A percentile compares a stretch with the other conserved stretches of the same genome.
phyloP scores from a whole-genome alignment of 2,113 vertebrate genomes.

The Xiphias gladius region DNA sequence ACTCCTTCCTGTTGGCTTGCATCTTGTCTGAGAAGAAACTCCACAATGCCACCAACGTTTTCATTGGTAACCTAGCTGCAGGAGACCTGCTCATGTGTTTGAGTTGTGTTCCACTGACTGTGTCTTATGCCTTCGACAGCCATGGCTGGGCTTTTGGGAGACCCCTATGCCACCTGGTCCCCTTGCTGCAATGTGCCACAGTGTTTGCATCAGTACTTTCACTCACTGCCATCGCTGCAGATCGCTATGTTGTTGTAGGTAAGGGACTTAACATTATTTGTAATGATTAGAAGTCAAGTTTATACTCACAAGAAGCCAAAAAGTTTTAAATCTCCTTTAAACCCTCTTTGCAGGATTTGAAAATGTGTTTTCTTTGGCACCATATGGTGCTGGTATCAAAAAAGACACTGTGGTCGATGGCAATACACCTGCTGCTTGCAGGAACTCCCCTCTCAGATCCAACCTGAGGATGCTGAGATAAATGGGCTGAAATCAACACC shows the following conservation, averaged over 20 bases:
- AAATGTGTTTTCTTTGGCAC: neutral
- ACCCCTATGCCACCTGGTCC: slow-evolving; percentile 84
- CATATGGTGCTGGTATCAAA: neutral
- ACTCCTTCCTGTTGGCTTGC: slow-evolving; percentile 83
- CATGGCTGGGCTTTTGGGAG: slow-evolving; percentile 85
- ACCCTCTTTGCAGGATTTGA: neutral
- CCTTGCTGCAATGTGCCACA: slow-evolving; percentile 83
- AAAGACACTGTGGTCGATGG: neutral
- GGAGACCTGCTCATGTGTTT: slow-evolving; percentile 87
- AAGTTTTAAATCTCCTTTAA: neutral
- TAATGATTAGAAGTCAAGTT: neutral
- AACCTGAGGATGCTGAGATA: neutral
- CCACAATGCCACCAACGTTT: slow-evolving; percentile 87
- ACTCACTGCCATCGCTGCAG: slow-evolving; percentile 86
- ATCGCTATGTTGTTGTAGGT: slow-evolving; percentile 86
- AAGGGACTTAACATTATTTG: neutral
- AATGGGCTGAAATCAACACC: neutral
- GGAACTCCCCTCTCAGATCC: neutral
- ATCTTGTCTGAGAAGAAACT: slow-evolving; percentile 85
- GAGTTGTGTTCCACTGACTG: slow-evolving; percentile 85
- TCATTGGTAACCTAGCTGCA: slow-evolving; percentile 86
- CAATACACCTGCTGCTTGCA: no score
- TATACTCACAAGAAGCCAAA: neutral
- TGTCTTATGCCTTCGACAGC: slow-evolving; percentile 84
- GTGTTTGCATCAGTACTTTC: slow-evolving; percentile 86